Base-by-base conservation (phyloP, 92 coral and sea anemone genomes). In the Hydrozoanthus gracilis region DNA sequence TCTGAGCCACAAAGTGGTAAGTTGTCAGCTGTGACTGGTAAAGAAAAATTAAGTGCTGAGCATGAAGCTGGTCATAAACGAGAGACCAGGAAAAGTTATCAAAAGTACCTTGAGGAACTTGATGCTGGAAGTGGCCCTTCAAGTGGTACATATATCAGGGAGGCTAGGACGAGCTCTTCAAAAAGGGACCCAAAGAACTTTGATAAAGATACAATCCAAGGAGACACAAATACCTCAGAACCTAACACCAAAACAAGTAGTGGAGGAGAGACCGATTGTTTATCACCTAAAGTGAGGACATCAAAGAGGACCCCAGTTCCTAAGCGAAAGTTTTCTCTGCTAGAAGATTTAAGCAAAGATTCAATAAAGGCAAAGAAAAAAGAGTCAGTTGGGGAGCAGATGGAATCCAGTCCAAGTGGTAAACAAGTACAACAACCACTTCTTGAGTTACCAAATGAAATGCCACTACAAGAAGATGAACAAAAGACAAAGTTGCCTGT, bases 281-380 rank as follows among this genome's bases (percentile, higher is more conserved):
- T 9, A 8, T 89, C 95, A 8, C 91, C 94, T 10, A 93, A 87
- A 87, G 89, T 92, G 13, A 88, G 95, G 79, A 58, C 86, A 14
- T 96, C 99, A 18, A 90, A 93, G 44, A 89, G 96, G 75, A 96
- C 98, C 44, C 98, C 98, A 11, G 85, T 92, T 8, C 98, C 98
- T 0, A 96, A 93, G 73, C 92, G 94, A 45, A 92, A 90, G 13
- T 94, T 96, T 90, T 76, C 96, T 12, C 86, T 94, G 11, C 89
- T 93, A 20, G 95, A 93, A 45, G 87, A 88, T 39, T 79, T 67
- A 12, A 69, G 46, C 72, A 76, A 54, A 4, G 86, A 56, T 44
- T 69, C 65, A 65, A 52, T 76, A 46, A 83, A 86, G 45, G 46
- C 74, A 49, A 80, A 80, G 85, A 80, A 80, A 18, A 44, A 51